These are phyloP conservation scores for Plecotus auritus DNA, from an alignment of 2,113 vertebrate species.

Conservation along the genomic window DNA sequence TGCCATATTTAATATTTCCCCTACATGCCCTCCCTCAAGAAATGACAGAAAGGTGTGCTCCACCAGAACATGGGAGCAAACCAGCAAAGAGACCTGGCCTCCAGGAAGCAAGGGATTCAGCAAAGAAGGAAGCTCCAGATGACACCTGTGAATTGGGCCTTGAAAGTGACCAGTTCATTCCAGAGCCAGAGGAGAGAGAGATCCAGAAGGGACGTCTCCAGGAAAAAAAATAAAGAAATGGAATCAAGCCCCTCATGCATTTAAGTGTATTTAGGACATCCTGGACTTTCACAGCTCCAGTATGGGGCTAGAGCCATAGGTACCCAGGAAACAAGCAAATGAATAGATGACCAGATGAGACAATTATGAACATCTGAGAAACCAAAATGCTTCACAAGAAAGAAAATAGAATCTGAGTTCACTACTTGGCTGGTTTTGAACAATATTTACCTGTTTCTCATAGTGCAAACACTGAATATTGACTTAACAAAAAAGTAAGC, in stretches of 20 bases:
- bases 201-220: background rate
- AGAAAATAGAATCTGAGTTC: constrained; percentile 30
- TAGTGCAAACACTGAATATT: background rate
- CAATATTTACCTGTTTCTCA: constrained; percentile 13
- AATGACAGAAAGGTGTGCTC: background rate
- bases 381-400: background rate
- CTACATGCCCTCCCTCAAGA: background rate
- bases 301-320: background rate
- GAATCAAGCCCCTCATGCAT: background rate
- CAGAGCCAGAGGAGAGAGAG: background rate
- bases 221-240: background rate
- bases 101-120: background rate
- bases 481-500: background rate
- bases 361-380: background rate
- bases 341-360: background rate
- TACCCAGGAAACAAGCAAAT: background rate
- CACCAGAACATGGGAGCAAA: background rate
- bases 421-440: background rate
- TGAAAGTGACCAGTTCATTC: background rate
- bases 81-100: background rate
- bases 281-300: background rate
- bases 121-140: background rate
- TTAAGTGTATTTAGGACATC: background rate
- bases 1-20: background rate
- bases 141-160: background rate